phyloP scores from a whole-genome alignment of 2,888 invertebrate genomes.

The Leptinotarsa rubiginosa region DNA sequence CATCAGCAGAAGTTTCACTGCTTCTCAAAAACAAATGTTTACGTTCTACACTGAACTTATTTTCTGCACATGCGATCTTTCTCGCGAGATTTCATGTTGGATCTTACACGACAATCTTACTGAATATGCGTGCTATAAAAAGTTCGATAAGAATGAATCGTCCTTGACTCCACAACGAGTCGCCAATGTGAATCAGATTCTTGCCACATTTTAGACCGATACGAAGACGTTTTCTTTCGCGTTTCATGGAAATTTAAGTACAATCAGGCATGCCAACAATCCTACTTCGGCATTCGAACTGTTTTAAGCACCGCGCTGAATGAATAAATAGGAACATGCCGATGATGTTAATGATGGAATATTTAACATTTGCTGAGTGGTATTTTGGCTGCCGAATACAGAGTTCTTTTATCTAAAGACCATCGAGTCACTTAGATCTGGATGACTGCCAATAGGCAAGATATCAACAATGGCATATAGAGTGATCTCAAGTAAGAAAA shows the following conservation, averaged over 20 bases:
- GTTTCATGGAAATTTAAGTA: conserved; percentile 29
- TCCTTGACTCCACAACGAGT: conserved; percentile 1
- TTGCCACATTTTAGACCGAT: conserved; percentile 23
- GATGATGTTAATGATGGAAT: conserved; percentile 32
- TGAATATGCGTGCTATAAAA: too few species aligned
- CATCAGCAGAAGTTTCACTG: too few species aligned
- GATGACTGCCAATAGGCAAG: conserved; percentile 26
- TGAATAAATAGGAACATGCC: conserved; percentile 34
- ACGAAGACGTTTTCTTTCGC: conserved; percentile 24
- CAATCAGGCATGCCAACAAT: conserved; percentile 24
- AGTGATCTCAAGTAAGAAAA: too few species aligned
- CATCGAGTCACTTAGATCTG: conserved; percentile 26
- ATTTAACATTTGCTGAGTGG: conserved; percentile 34
- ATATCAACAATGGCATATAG: not conserved
- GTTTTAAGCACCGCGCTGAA: conserved; percentile 23
- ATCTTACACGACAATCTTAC: too few species aligned
- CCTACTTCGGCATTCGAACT: conserved; percentile 20
- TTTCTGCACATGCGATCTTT: too few species aligned
- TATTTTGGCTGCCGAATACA: conserved; percentile 32
- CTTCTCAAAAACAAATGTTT: too few species aligned
- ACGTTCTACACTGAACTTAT: too few species aligned
- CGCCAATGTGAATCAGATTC: conserved; percentile 9
- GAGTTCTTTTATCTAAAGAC: conserved; percentile 26
- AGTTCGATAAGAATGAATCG: too few species aligned
- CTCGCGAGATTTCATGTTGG: too few species aligned